Base-by-base conservation (phyloP, 2,888 invertebrate species). In the Shargacucullia verbasci region DNA sequence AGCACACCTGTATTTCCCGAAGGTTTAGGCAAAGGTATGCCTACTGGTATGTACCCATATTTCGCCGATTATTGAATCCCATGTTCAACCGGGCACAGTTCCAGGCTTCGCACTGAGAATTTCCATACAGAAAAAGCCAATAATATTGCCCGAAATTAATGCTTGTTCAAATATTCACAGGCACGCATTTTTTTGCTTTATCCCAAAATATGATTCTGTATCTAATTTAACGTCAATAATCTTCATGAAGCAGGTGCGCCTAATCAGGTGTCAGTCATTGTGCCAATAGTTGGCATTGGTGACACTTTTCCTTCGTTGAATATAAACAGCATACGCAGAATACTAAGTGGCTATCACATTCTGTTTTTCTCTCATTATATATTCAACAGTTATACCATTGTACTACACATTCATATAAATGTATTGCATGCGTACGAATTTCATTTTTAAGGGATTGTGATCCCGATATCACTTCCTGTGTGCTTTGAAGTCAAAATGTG, bases 331-430 rank as follows among this genome's bases (percentile, higher is more conserved):
- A 43, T 33, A 37, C 20, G 10, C 34, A 37, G 73, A 57, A 74
- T 74, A 33, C 11, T 45, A 74, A 74, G 50, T 38, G 53, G 59
- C 31, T 45, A 45, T 20, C 29, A 27, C 45, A 54, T 45, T 57
- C 50, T 50, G 73, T 74, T 53, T 76, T 74, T 74, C 74, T 73
- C 74, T 76, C n/a, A 70, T 74, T 73, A 73, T 62, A 62, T 54
- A 76, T 74, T 76, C 73, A 43, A 31, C 33, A 53, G 54, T 44
- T 48, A 56, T 59, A 52, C 56, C 25, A 29, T 15, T 25, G 46
- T 35, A 45, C 55, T 20, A 38, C 39, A 66, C 60, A 72, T 69
- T 61, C 55, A 52, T 76, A 70, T 66, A 60, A 59, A 65, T 56
- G 54, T 56, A 44, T 59, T 41, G 59, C 55, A 48, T 47, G 49